A percentile compares a stretch with the other conserved stretches of the same genome.
Conservation (phyloP, 92 coral and sea anemone genomes). For the Phenganax stokvisi region DNA sequence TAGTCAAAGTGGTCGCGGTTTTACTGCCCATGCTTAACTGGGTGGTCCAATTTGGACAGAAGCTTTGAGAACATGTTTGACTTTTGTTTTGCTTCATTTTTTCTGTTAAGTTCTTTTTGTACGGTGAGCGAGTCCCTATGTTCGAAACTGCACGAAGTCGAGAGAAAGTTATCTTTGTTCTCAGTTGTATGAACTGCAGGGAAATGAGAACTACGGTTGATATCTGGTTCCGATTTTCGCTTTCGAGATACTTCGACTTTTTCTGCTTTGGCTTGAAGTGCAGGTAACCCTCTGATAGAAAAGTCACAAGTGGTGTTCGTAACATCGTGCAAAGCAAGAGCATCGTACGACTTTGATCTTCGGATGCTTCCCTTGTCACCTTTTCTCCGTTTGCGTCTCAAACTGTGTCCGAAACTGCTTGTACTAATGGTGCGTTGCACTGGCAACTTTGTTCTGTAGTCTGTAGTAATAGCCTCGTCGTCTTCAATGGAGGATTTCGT, state of each 20-base stretch:
- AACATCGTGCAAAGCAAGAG: not conserved
- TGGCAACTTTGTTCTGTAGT: not conserved
- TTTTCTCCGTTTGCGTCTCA: slow-evolving; percentile 2
- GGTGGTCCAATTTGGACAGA: slow-evolving; percentile 13
- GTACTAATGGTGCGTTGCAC: not conserved
- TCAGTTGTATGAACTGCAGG: not conserved
- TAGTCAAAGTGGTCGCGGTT: not conserved
- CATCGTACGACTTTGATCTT: slow-evolving; percentile 9
- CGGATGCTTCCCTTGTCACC: slow-evolving; percentile 4
- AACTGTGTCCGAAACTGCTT: slow-evolving; percentile 12
- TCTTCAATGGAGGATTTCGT: not conserved
- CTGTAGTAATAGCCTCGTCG: not conserved
- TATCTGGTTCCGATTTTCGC: slow-evolving; percentile 17
- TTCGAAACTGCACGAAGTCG: slow-evolving; percentile 18
- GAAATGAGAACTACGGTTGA: not conserved
- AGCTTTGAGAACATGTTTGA: slow-evolving; percentile 12
- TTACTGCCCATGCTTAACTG: not conserved
- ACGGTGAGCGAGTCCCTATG: slow-evolving; percentile 30
- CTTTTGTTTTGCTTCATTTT: not conserved
- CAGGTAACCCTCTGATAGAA: not conserved
- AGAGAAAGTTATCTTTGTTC: not conserved
- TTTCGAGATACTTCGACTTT: not conserved
- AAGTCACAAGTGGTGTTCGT: not conserved
- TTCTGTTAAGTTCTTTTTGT: not conserved
- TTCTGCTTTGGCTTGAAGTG: not conserved